These are phyloP conservation scores for Busseola fusca DNA, from an alignment of 2,888 invertebrate species.

Conservation along the genomic window DNA sequence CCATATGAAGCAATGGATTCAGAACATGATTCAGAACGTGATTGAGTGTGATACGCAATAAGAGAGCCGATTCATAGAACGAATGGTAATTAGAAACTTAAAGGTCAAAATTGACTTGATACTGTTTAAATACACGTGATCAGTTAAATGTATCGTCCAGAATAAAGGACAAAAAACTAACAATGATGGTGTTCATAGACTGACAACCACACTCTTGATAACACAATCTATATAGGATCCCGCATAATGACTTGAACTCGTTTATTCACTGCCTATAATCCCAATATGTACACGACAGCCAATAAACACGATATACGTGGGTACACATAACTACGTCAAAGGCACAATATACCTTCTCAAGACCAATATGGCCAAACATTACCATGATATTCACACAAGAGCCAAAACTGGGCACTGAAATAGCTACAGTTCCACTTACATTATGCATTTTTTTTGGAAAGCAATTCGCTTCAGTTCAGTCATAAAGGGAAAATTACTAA, in stretches of 20 bases:
- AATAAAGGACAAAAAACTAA: neutral
- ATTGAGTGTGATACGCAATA: too few relatives aligned
- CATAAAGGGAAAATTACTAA: neutral
- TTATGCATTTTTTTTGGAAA: neutral
- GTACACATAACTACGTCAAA: conserved; percentile 5
- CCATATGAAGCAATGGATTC: too few relatives aligned
- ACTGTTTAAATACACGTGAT: neutral
- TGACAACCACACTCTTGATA: neutral
- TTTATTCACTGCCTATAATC: conserved; percentile 11
- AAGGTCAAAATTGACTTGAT: neutral
- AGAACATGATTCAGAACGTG: too few relatives aligned
- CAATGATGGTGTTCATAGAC: neutral
- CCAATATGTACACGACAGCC: conserved; percentile 8
- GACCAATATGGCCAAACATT: conserved; percentile 3
- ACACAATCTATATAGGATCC: conserved; percentile 10
- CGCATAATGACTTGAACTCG: conserved; percentile 11
- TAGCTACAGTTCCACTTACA: neutral
- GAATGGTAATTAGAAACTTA: neutral
- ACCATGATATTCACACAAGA: conserved; percentile 10
- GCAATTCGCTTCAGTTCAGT: neutral
- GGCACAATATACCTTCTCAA: conserved; percentile 20
- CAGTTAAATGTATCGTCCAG: neutral
- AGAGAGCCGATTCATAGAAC: neutral
- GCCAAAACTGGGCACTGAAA: neutral
- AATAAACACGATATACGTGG: conserved; percentile 1